phyloP scores from a whole-genome alignment of 1,140 invertebrate species.

The Scaptomyza hsui region DNA sequence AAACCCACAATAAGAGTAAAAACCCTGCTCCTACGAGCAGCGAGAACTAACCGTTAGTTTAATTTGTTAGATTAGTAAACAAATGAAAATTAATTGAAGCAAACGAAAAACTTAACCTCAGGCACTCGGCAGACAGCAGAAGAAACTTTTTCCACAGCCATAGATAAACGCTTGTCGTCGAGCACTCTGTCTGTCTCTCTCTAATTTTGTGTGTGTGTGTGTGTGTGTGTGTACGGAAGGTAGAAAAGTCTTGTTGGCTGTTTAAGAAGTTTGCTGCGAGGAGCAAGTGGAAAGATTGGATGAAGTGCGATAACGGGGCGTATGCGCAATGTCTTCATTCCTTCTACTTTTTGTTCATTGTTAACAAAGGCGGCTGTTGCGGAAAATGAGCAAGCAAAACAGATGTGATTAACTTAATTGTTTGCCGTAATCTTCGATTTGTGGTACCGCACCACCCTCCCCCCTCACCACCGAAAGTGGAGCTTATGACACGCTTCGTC shows the following conservation, averaged over 20 bases:
- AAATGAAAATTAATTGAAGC: conserved; percentile 83
- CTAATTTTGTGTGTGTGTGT: background rate
- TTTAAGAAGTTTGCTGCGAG: conserved; percentile 48
- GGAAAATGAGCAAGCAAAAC: conserved; percentile 41
- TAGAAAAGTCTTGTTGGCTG: conserved; percentile 56
- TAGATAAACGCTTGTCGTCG: conserved; percentile 74
- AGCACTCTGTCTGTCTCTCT: conserved; percentile 10
- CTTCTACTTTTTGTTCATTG: background rate
- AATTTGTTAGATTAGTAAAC: conserved; percentile 83
- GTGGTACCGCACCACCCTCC: background rate
- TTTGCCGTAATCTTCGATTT: conserved; percentile 67
- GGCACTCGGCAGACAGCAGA: conserved; percentile 44
- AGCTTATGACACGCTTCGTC: conserved; percentile 31
- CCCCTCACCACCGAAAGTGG: too few relatives aligned
- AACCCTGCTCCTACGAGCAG: too few relatives aligned
- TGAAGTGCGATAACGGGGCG: conserved; percentile 32
- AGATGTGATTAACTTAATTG: conserved; percentile 81
- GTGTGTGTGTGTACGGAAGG: conserved; percentile 41
- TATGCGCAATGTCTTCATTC: conserved; percentile 70
- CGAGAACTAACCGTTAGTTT: conserved; percentile 75
- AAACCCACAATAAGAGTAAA: background rate
- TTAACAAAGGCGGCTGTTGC: too few relatives aligned
- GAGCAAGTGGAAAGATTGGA: conserved; percentile 14
- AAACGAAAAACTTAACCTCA: conserved; percentile 80
- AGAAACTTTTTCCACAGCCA: conserved; percentile 62